Base-by-base conservation (phyloP, 1,140 invertebrate species). In the Ostrea denselamellosa region DNA sequence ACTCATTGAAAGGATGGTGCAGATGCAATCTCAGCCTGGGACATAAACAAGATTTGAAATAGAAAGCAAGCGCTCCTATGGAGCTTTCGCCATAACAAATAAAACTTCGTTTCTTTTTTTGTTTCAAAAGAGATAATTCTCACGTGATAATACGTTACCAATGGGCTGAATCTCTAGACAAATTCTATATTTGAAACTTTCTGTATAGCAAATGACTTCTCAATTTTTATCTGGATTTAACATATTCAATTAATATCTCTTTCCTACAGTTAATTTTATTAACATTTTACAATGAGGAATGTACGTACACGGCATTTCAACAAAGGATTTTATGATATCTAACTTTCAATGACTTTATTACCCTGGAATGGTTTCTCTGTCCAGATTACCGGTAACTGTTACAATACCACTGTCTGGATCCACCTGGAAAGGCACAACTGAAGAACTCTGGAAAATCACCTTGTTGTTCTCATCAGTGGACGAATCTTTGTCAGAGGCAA, bases 341-440 rank as follows among this genome's bases (percentile, higher is more conserved):
- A 62, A 62, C 14, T 17, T 62, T 17, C n/a, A 62, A 62, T 44
- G 34, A 44, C 1, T 44, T 1, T 7, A 68, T 17, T 86, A 88
- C 87, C 87, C 83, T 53, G 85, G 12, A 53, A 56, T 88, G 19
- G 86, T 85, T 86, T 91, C 91, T 34, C 90, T 88, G 54, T 91
- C 87, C 5, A 93, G 82, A 10, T n/a, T n/a, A 2, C 56, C 82
- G 9, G 58, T 85, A 56, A 88, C 91, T 52, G 88, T 92, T 85
- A 93, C 91, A n/a, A 83, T 88, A 22, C 93, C 93, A 62, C 88
- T 90, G 28, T 77, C 54, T 12, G 89, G 51, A 84, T 82, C 88
- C 19, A 93, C 90, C 12, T 83, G 85, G 86, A 93, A 93, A 62
- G 85, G 77, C n/a, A 83, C 71, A 7, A 34, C 19, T n/a, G 86